These are phyloP conservation scores for Dendrocincla tyrannina DNA, from an alignment of 2,797 vertebrate genomes.

Conservation along the genomic window DNA sequence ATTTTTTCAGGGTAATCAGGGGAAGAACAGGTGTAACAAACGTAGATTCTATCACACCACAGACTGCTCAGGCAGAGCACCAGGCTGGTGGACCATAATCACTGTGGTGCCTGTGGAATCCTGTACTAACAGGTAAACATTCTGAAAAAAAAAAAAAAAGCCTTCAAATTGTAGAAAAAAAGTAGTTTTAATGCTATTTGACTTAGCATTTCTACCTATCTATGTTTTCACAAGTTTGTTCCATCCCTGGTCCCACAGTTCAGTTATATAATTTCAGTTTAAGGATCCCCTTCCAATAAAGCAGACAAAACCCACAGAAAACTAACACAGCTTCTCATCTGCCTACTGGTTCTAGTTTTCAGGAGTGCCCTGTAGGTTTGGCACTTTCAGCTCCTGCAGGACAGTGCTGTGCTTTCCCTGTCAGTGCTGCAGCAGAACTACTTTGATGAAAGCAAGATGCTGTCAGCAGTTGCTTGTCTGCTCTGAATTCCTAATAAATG, in stretches of 20 bases:
- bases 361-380: neutral
- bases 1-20: neutral
- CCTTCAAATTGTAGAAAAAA: neutral
- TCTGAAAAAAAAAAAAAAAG: neutral
- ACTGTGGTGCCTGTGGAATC: neutral
- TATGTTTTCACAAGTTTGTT: neutral
- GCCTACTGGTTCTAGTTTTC: neutral
- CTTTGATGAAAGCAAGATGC: neutral
- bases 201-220: neutral
- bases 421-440: neutral
- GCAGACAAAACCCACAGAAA: neutral
- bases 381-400: neutral
- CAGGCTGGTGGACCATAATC: neutral
- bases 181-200: neutral
- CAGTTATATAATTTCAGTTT: neutral
- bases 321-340: neutral
- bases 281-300: neutral
- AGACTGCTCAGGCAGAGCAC: neutral
- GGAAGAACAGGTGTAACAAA: neutral
- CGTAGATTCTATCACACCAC: fast-evolving
- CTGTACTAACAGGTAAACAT: neutral
- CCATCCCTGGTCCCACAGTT: neutral
- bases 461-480: neutral
- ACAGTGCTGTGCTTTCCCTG: neutral
- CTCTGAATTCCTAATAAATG: neutral